Base-by-base conservation (phyloP, 2,888 invertebrate genomes). In the Thereva unica region DNA sequence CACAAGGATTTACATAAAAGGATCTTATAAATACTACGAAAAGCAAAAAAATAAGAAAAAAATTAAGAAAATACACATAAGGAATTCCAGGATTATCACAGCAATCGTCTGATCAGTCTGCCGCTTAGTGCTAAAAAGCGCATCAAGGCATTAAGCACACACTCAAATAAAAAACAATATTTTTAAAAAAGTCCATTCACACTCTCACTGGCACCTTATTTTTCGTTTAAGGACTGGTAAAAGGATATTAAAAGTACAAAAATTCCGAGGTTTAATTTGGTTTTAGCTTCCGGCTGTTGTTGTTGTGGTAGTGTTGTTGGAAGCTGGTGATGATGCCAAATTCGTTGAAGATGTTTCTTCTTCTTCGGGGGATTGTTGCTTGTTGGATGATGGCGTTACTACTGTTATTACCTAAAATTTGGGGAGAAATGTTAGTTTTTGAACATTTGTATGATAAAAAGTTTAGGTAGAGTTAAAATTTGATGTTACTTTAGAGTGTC, bases 401-500 rank as follows among this genome's bases (percentile, higher is more conserved):
- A 77, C 76, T 42, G 76, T 78, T 68, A 74, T 73, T 63, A 77
- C 78, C 78, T 78, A 65, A n/a, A 67, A 69, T 45, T 67, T 64
- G 44, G 45, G 41, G 53, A 37, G 50, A 54, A 55, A 53, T 9
- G 35, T 34, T 9, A 50, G 23, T 23, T 50, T 4, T 7, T 38
- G 37, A 38, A 53, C 6, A 9, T 52, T 37, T 3, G 40, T 1
- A 42, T 59, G 3, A 3, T 47, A 54, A 37, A 42, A 42, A 44
- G 12, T 12, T 40, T 38, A 49, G 5, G 6, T 3, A 70, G 57
- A 40, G 50, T 10, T 57, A 68, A 55, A 23, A 5, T 52, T 41
- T 41, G 74, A 73, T 75, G 77, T 23, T 82, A 87, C 88, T 84
- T 85, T 87, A n/a, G 88, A 87, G 76, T 87, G 86, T 68, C 87